Percentiles rank a stretch among this genome's conserved stretches.
phyloP scores from a whole-genome alignment of 2,113 vertebrate species.

The Synodontis membranacea region DNA sequence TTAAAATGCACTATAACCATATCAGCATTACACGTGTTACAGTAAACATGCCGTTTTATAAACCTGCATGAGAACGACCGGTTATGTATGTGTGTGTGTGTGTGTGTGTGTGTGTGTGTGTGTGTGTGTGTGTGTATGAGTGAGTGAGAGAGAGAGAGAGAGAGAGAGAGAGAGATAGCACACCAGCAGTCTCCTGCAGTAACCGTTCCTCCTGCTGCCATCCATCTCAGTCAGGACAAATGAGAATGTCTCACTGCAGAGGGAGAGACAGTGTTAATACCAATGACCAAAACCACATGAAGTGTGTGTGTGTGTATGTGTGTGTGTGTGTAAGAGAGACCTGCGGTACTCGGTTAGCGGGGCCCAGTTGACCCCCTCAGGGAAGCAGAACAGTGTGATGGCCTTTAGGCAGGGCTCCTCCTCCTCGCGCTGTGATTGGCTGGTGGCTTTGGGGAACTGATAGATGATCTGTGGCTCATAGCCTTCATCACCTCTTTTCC shows the following conservation, averaged over 20 bases:
- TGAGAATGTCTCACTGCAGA: conserved; percentile 83
- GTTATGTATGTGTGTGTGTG: background rate
- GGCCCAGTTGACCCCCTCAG: conserved; percentile 77
- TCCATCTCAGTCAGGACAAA: conserved; percentile 84
- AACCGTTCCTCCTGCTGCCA: conserved; percentile 83
- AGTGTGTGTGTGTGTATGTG: background rate
- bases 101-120: background rate
- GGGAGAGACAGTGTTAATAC: background rate
- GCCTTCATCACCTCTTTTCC: conserved; percentile 42
- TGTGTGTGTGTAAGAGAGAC: conserved; percentile 57
- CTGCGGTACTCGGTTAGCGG: conserved; percentile 75
- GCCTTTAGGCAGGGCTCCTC: conserved; percentile 77
- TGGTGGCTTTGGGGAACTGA: conserved; percentile 85
- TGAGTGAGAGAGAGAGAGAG: too few species aligned
- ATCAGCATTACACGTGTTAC: background rate
- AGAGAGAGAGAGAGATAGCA: too few species aligned
- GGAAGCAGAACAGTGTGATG: conserved; percentile 86
- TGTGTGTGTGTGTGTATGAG: too few species aligned
- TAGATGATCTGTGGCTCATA: conserved; percentile 84
- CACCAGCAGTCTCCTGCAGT: conserved; percentile 83
- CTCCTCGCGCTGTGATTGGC: conserved; percentile 79
- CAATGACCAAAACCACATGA: background rate
- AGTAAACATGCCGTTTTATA: background rate
- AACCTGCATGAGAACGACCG: background rate
- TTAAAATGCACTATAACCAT: background rate